These are phyloP conservation scores for Pheosia tremula DNA, from an alignment of 2,888 invertebrate genomes.

Conservation along the genomic window DNA sequence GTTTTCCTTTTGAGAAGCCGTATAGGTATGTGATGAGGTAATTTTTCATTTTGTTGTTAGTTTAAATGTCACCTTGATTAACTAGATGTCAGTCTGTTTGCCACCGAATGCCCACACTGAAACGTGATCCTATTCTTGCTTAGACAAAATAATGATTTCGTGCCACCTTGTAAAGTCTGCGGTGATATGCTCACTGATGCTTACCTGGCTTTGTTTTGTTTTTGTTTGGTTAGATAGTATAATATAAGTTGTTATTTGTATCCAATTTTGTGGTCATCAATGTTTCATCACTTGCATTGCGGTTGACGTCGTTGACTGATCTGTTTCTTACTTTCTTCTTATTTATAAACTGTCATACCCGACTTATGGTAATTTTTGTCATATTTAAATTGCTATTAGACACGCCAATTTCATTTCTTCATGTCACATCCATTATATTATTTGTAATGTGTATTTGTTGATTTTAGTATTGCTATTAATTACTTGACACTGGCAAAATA, in stretches of 20 bases:
- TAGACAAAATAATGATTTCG: conserved; percentile 49
- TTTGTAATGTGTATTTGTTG: no score
- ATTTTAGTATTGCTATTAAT: no score
- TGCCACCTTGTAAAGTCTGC: conserved; percentile 46
- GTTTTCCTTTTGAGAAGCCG: background rate
- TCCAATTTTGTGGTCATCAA: conserved; percentile 48
- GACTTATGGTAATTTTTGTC: background rate
- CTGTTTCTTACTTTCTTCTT: conserved; percentile 44
- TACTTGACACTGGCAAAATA: no score
- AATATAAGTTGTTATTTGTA: conserved; percentile 30
- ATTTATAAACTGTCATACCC: conserved; percentile 12
- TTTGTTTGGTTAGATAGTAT: conserved; percentile 20
- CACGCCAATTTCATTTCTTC: no score
- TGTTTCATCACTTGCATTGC: conserved; percentile 45
- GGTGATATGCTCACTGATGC: conserved; percentile 49
- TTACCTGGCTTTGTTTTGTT: conserved; percentile 38
- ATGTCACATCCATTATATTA: no score
- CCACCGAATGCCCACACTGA: conserved; percentile 35
- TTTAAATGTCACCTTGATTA: conserved; percentile 16
- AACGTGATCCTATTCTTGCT: conserved; percentile 40
- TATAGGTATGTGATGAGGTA: conserved; percentile 22
- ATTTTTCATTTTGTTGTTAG: conserved; percentile 10
- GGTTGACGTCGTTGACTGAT: conserved; percentile 43
- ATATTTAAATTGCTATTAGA: no score
- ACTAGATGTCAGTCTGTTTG: conserved; percentile 22